Evolutionary conservation across 2,113 vertebrate species (phyloP).

Genomic region (Gymnocephalus cernua): DNA sequence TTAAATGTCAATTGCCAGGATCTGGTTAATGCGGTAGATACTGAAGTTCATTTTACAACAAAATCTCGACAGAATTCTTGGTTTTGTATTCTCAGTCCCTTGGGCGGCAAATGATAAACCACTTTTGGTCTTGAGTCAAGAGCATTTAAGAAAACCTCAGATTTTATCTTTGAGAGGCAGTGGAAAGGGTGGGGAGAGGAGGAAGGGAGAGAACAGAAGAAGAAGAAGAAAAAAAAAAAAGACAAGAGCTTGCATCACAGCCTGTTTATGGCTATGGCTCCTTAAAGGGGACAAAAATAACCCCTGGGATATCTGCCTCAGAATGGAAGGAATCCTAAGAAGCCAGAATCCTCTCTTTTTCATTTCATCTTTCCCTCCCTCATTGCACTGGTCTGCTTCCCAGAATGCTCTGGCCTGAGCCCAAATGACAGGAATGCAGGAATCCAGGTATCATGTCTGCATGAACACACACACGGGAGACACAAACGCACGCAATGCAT

Average conservation of each 20-base stretch:
- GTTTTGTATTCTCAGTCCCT: background rate
- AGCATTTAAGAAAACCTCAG: background rate
- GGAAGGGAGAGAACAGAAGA: background rate
- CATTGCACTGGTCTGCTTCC: slow-evolving; percentile 39
- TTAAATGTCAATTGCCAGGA: background rate
- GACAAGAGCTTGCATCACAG: slow-evolving; percentile 49
- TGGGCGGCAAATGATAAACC: background rate
- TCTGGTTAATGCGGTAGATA: background rate
- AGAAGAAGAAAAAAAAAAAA: background rate
- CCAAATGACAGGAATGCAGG: slow-evolving; percentile 78
- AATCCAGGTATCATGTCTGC: slow-evolving; percentile 80
- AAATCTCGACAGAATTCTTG: background rate
- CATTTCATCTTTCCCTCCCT: slow-evolving; percentile 55
- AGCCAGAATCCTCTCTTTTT: slow-evolving; percentile 50
- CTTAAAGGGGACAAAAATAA: slow-evolving; percentile 60
- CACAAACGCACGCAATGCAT: slow-evolving; percentile 32
- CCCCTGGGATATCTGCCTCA: slow-evolving; percentile 49
- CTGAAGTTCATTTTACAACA: background rate
- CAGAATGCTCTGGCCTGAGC: slow-evolving; percentile 71
- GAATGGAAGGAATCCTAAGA: slow-evolving; percentile 57
- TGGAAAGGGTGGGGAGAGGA: background rate
- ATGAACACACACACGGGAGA: slow-evolving; percentile 32
- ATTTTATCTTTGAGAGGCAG: background rate
- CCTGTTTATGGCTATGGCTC: slow-evolving; percentile 57
- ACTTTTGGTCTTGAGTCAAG: background rate